These are phyloP conservation scores for Psococerastis gibbosa DNA, from an alignment of 2,888 invertebrate genomes.

Conservation along the genomic window DNA sequence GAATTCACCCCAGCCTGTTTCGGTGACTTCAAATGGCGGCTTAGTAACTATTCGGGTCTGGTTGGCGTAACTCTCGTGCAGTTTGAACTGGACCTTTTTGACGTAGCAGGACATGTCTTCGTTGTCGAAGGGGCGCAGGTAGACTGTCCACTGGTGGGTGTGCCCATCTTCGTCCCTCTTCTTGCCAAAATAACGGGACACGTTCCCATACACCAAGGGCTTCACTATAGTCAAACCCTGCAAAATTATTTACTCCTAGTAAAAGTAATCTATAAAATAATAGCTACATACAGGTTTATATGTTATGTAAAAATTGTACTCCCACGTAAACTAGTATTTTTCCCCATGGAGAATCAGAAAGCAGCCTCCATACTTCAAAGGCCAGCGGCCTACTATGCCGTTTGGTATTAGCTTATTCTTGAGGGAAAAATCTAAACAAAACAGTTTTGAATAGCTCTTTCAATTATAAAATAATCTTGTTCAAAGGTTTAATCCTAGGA, in stretches of 20 bases:
- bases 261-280: no score
- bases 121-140: slow-evolving; percentile 79
- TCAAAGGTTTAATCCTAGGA: no score
- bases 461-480: no score
- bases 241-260: no score
- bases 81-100: slow-evolving; percentile 90
- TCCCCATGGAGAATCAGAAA: no score
- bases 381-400: no score
- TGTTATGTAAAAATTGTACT: not conserved
- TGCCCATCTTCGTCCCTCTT: slow-evolving; percentile 95
- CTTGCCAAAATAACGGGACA: slow-evolving; percentile 87
- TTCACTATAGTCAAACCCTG: slow-evolving; percentile 78
- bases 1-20: slow-evolving; percentile 99
- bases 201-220: slow-evolving; percentile 90
- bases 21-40: slow-evolving; percentile 92
- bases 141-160: slow-evolving; percentile 98
- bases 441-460: no score
- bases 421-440: no score
- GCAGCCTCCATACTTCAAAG: no score
- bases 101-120: slow-evolving; percentile 89
- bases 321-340: not conserved
- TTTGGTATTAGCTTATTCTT: no score
- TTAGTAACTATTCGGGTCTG: slow-evolving; percentile 83
- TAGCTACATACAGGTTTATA: not conserved
- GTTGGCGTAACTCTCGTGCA: slow-evolving; percentile 94